Evolutionary conservation across 2,888 invertebrate species (phyloP).

Genomic region (Diachrysia chrysitis): DNA sequence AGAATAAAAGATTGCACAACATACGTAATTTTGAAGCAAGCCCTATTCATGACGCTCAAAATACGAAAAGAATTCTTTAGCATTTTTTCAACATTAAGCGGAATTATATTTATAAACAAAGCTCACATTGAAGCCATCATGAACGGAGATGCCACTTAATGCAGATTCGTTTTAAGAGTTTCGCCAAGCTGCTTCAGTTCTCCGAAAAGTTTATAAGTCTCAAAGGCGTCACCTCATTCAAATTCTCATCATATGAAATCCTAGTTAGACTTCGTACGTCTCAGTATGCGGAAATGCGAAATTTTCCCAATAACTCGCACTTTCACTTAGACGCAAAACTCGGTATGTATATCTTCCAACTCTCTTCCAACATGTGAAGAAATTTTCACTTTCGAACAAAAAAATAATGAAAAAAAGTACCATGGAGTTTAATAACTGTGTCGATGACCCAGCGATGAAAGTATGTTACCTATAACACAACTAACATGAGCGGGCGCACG

Average conservation of each 20-base stretch:
- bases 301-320: conserved; percentile 50
- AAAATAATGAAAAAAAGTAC: conserved; percentile 65
- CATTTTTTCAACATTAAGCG: conserved; percentile 42
- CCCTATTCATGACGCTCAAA: conserved; percentile 22
- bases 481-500: conserved; percentile 38
- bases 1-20: not conserved
- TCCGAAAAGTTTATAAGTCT: conserved; percentile 5
- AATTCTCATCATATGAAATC: conserved; percentile 31
- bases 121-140: conserved; percentile 11
- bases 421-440: conserved; percentile 69
- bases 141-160: conserved; percentile 14
- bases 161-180: conserved; percentile 11
- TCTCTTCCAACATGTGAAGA: conserved; percentile 56
- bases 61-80: conserved; percentile 41
- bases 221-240: conserved; percentile 27
- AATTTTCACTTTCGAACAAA: conserved; percentile 76
- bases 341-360: conserved; percentile 43
- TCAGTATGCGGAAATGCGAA: conserved; percentile 38
- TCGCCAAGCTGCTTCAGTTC: conserved; percentile 16
- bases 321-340: conserved; percentile 60
- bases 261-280: conserved; percentile 24
- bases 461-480: conserved; percentile 62
- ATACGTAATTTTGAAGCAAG: conserved; percentile 33
- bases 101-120: conserved; percentile 29
- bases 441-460: conserved; percentile 75